Evolutionary conservation across 2,888 invertebrate genomes (phyloP).

Genomic region (Andrena hattorfiana): DNA sequence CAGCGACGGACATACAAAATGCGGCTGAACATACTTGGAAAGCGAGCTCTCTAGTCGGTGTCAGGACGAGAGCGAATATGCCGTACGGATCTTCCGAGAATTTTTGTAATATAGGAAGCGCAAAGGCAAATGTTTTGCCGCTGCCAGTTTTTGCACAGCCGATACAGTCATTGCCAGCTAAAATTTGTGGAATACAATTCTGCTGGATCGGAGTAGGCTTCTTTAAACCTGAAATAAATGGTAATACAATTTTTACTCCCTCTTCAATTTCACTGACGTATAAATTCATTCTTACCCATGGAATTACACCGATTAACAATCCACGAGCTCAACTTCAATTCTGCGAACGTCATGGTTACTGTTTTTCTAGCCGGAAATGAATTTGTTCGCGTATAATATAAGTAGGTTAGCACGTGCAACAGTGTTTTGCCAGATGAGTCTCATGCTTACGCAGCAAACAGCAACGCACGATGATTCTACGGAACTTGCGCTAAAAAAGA

Average conservation of each 20-base stretch:
- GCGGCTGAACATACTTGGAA: conserved; percentile 88
- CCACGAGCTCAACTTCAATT: conserved; percentile 90
- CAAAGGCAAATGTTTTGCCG: conserved; percentile 99
- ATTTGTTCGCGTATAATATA: background rate
- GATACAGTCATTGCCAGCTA: conserved; percentile 94
- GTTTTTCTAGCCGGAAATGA: background rate
- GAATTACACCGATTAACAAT: conserved; percentile 89
- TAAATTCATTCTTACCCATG: conserved; percentile 87
- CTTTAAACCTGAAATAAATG: conserved; percentile 88
- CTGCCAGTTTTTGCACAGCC: conserved; percentile 99
- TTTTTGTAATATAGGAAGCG: conserved; percentile 96
- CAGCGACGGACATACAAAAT: background rate
- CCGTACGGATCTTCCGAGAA: conserved; percentile 98
- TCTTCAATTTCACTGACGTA: background rate
- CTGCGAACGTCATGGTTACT: conserved; percentile 85
- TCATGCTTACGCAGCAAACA: no score
- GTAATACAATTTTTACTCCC: background rate
- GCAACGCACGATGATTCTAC: no score
- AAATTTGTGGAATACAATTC: conserved; percentile 92
- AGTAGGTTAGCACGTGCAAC: background rate
- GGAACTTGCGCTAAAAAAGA: no score
- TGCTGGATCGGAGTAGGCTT: conserved; percentile 93
- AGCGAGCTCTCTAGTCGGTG: conserved; percentile 97
- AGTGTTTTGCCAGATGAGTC: no score
- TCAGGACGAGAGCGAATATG: conserved; percentile 96